Conservation (phyloP, 2,888 invertebrate species). For the Leucophenga montana region DNA sequence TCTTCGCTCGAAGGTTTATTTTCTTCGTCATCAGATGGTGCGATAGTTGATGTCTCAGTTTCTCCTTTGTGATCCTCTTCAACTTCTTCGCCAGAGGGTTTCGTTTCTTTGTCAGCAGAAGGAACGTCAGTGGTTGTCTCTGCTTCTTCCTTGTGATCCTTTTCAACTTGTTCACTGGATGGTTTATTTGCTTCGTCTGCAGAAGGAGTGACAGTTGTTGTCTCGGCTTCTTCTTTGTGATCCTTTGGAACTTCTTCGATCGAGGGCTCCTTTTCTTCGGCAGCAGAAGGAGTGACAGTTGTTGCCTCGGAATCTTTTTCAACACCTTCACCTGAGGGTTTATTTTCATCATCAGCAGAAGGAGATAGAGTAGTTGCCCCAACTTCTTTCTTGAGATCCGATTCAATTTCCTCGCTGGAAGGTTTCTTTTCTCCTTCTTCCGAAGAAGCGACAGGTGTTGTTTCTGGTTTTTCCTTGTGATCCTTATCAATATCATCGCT, state of each 20-base stretch:
- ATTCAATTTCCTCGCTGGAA: conserved; percentile 60
- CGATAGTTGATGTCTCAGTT: conserved; percentile 26
- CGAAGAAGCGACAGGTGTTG: conserved; percentile 40
- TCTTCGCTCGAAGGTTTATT: conserved; percentile 32
- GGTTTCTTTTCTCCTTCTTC: conserved; percentile 43
- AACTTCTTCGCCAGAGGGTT: conserved; percentile 14
- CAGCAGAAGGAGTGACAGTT: conserved; percentile 15
- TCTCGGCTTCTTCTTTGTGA: not conserved
- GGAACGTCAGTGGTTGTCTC: conserved; percentile 37
- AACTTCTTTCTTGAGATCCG: conserved; percentile 57
- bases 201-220: not conserved
- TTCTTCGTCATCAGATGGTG: conserved; percentile 20
- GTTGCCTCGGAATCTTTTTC: conserved; percentile 26
- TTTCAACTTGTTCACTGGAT: not conserved
- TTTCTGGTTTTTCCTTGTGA: conserved; percentile 30
- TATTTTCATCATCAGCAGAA: conserved; percentile 39
- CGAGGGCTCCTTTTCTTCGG: conserved; percentile 19
- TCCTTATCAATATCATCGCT: not conserved
- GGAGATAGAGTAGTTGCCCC: conserved; percentile 43
- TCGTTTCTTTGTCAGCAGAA: conserved; percentile 39
- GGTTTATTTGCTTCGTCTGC: conserved; percentile 26
- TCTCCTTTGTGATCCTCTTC: conserved; percentile 38
- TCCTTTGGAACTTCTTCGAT: too few species aligned
- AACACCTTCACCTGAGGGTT: conserved; percentile 10
- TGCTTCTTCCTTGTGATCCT: conserved; percentile 9